A percentile compares a stretch with the other conserved stretches of the same genome.
These are phyloP conservation scores for Camponotus pennsylvanicus DNA, from an alignment of 1,140 invertebrate species.

Conservation along the genomic window DNA sequence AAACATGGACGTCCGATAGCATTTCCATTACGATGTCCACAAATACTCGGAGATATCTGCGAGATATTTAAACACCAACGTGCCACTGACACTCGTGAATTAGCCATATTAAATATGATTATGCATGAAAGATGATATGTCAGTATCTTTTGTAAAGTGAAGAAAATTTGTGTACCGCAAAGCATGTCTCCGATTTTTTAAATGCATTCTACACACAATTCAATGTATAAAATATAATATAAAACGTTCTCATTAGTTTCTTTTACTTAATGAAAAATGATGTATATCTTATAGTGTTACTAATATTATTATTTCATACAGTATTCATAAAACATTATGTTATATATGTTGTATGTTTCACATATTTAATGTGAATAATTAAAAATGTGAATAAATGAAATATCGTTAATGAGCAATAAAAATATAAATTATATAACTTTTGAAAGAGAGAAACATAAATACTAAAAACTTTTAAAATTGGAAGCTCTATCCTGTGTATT, in stretches of 20 bases:
- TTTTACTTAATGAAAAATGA: background rate
- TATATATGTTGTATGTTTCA: background rate
- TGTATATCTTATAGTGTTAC: too few relatives aligned
- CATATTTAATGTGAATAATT: background rate
- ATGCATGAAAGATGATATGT: background rate
- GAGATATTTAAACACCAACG: constrained; percentile 46
- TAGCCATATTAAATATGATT: constrained; percentile 32
- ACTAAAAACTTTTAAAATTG: constrained; percentile 31
- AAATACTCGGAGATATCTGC: constrained; percentile 31
- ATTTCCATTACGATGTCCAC: constrained; percentile 52
- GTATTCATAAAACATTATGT: background rate
- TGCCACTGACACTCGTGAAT: constrained; percentile 1
- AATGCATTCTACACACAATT: background rate
- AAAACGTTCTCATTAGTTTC: background rate
- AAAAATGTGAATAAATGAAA: constrained; percentile 3
- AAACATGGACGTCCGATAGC: constrained; percentile 51
- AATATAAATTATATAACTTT: background rate
- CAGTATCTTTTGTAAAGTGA: background rate
- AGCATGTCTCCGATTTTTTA: background rate
- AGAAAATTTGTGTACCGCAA: background rate
- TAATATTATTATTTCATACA: too few relatives aligned
- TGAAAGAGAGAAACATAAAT: background rate
- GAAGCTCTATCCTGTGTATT: background rate
- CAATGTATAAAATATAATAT: background rate
- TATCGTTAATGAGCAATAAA: background rate